Conservation (phyloP, 2,113 vertebrate species). For the Hemichromis elongatus region DNA sequence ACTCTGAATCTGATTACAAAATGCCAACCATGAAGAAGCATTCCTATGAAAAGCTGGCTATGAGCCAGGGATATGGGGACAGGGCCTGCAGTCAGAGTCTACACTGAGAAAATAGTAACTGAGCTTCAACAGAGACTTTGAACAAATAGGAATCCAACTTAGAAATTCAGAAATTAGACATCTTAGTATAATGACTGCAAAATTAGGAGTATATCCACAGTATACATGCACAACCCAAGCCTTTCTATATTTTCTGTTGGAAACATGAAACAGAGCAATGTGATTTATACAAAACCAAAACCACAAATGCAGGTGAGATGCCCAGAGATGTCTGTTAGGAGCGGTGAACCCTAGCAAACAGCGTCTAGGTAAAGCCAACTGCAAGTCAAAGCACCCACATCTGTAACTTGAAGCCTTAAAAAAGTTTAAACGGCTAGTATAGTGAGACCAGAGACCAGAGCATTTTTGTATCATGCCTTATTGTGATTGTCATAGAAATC, state of each 20-base stretch:
- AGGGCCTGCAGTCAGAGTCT: conserved; percentile 2
- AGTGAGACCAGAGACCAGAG: not conserved
- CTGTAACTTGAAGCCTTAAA: not conserved
- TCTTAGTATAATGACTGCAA: not conserved
- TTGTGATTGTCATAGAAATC: not conserved
- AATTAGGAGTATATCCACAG: not conserved
- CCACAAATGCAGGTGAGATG: not conserved
- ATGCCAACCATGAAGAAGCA: not conserved
- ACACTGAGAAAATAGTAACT: not conserved
- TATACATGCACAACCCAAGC: not conserved
- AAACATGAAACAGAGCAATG: not conserved
- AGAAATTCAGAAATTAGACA: not conserved
- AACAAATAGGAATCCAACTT: not conserved
- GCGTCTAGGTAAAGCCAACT: not conserved
- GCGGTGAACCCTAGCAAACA: not conserved
- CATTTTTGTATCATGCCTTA: not conserved
- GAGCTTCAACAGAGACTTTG: not conserved
- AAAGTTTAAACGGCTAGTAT: not conserved
- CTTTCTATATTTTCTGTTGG: not conserved
- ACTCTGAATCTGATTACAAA: conserved; percentile 10
- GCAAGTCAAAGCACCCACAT: not conserved
- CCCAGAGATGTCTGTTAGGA: not conserved
- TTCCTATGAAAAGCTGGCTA: not conserved
- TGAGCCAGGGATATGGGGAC: not conserved
- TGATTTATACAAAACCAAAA: not conserved